phyloP scores from a whole-genome alignment of 2,888 invertebrate species.

The Lasioglossum oenotherae region DNA sequence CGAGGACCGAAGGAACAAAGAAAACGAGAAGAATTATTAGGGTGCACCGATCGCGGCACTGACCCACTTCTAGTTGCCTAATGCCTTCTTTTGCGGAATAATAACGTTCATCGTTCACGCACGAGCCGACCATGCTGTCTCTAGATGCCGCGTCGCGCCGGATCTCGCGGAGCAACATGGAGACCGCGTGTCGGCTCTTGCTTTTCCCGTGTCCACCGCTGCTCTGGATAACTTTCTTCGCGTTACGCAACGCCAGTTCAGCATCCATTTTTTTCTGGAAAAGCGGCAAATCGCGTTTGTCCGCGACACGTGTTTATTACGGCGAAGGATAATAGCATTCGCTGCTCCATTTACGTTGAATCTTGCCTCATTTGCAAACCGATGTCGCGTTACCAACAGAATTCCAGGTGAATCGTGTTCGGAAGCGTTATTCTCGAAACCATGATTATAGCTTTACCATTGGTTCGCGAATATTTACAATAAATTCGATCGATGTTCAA shows the following conservation, averaged over 20 bases:
- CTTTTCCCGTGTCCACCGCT: slow-evolving; percentile 2
- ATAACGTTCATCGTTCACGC: slow-evolving; percentile 23
- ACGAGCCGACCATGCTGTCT: background rate
- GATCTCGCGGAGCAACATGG: background rate
- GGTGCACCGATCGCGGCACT: slow-evolving; percentile 69
- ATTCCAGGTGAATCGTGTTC: background rate
- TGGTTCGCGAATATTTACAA: background rate
- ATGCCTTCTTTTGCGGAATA: background rate
- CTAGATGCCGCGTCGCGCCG: background rate
- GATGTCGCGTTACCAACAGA: background rate
- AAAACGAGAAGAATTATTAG: slow-evolving; percentile 3
- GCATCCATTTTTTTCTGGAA: slow-evolving; percentile 25
- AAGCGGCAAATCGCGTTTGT: slow-evolving; percentile 7
- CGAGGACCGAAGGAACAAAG: slow-evolving; percentile 20
- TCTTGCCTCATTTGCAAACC: background rate
- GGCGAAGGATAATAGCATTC: background rate
- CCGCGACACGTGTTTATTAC: slow-evolving; percentile 8
- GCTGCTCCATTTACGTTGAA: background rate
- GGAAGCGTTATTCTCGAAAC: background rate
- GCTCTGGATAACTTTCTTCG: slow-evolving; percentile 44
- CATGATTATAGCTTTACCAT: background rate
- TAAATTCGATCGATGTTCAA: background rate
- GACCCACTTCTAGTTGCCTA: slow-evolving; percentile 72
- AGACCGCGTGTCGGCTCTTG: background rate
- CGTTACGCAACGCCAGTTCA: slow-evolving; percentile 20